Evolutionary conservation across 2,888 invertebrate species (phyloP).

Genomic region (Cheilosia urbana): DNA sequence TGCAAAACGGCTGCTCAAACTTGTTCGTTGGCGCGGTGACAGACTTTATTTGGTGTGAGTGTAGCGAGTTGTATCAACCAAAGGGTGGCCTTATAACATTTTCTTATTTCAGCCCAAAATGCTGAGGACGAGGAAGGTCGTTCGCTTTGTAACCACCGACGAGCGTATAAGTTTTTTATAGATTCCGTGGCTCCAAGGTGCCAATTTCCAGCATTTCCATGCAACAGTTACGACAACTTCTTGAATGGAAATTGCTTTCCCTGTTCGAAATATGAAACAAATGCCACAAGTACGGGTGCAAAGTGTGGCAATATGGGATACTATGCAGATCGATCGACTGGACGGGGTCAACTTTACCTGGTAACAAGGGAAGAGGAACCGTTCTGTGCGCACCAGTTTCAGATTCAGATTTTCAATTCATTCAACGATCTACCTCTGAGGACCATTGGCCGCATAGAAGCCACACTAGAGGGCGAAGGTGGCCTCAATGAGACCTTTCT

Average conservation of each 20-base stretch:
- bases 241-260: constrained; percentile 91
- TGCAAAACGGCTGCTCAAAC: constrained; percentile 96
- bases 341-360: constrained; percentile 93
- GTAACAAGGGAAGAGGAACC: constrained; percentile 96
- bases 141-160: constrained; percentile 95
- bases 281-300: constrained; percentile 77
- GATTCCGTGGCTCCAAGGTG: constrained; percentile 96
- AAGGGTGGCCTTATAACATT: background rate
- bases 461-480: constrained; percentile 91
- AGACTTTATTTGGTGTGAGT: constrained; percentile 94
- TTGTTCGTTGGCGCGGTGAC: constrained; percentile 95
- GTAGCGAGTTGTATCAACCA: constrained; percentile 41
- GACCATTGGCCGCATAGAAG: constrained; percentile 89
- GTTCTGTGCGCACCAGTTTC: constrained; percentile 96
- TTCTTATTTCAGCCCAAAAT: constrained; percentile 84
- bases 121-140: constrained; percentile 94
- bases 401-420: constrained; percentile 91
- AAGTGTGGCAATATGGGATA: constrained; percentile 97
- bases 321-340: constrained; percentile 93
- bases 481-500: constrained; percentile 94
- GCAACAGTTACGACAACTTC: constrained; percentile 93
- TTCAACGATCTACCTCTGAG: constrained; percentile 86
- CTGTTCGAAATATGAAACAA: constrained; percentile 84
- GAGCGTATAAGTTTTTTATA: constrained; percentile 97
- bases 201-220: constrained; percentile 95